Evolutionary conservation across 35 echinoderm and acorn worm species (phyloP).

Genomic region (Strongylocentrotus purpuratus): DNA sequence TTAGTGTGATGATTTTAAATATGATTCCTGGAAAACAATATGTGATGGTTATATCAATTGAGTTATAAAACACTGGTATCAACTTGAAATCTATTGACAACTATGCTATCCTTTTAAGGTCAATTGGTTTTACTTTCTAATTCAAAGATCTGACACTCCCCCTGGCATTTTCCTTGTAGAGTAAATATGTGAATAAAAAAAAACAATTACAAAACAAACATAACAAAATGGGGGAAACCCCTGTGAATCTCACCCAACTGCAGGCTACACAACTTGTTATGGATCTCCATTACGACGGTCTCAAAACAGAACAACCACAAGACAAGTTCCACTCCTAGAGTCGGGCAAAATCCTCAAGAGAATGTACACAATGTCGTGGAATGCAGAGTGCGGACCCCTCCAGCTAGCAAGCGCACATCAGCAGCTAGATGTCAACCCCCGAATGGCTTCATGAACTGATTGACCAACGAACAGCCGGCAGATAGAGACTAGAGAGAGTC

Average conservation of each 20-base stretch:
- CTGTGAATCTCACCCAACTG: slow-evolving; percentile 13
- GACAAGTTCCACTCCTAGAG: neutral
- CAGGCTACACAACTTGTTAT: slow-evolving; percentile 47
- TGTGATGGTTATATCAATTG: too few species aligned
- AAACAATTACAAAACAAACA: neutral
- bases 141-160: too few species aligned
- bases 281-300: slow-evolving; percentile 33
- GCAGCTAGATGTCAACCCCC: neutral
- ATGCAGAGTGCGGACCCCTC: neutral
- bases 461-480: neutral
- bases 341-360: neutral
- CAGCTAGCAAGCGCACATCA: neutral
- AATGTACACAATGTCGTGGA: neutral
- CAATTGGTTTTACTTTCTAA: too few species aligned
- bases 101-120: too few species aligned
- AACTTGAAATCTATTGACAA: too few species aligned
- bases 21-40: too few species aligned
- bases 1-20: too few species aligned
- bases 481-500: neutral
- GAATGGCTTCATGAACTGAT: neutral
- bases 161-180: too few species aligned
- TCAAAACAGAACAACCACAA: neutral
- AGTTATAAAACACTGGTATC: too few species aligned
- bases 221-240: neutral
- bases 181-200: too few species aligned